Evolutionary conservation across 2,797 vertebrate genomes (phyloP), one percentile per base, ranked within the genome.

Genomic region (Pteropus rufus): DNA sequence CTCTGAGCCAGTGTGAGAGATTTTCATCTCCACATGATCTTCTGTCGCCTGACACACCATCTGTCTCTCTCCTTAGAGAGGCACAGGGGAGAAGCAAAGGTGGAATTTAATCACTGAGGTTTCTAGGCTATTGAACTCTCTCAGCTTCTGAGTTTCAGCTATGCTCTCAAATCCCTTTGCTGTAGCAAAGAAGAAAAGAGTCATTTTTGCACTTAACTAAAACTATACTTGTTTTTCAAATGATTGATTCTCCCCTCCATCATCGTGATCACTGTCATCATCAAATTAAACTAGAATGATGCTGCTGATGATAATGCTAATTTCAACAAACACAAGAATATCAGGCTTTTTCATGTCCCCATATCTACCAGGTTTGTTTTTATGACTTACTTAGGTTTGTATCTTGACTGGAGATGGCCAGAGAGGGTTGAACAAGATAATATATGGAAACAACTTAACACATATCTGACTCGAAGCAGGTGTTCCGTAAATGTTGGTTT

Each of bases 41-140:
- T 79, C 82, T 81, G 54, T 93, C 39, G 5, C 82, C 80, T n/a
- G 93, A 89, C 69, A 86, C 16, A 18, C 46, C 70, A 85, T 79
- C 91, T 96, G 64, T 86, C 82, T 95, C 86, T 73, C 60, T 96
- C 82, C 58, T 89, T 79, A 54, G 88, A 84, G 82, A 92, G 70
- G 92, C 79, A 31, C 60, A 67, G 52, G 69, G 24, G 39, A 58
- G 91, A 95, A 60, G 52, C 81, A 93, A 64, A 83, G 64, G 79
- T 60, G 54, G 82, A 89, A 95, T 96, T 81, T 80, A 83, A 93
- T 80, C 83, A 89, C 34, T 0, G 11, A 46, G 36, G 36, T 92
- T 88, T 96, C 91, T 36, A 36, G 12, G 56, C 31, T 75, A 26
- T 24, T 69, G 44, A 97, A 70, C 89, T 72, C 46, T 67, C 46